Evolutionary conservation across 2,113 vertebrate genomes (phyloP).

Genomic region (Oophaga pumilio): DNA sequence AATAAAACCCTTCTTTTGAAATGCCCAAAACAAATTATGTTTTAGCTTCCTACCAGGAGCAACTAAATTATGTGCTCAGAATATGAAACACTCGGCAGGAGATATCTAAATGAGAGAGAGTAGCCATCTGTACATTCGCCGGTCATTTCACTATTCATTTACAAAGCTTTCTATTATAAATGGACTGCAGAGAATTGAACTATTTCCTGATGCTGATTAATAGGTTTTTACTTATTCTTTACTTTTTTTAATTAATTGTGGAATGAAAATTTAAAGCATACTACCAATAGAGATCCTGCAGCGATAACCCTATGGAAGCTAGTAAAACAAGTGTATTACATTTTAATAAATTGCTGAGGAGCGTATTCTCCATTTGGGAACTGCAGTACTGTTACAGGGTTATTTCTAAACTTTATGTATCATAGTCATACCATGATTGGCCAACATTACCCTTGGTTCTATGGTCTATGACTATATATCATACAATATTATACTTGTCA

Average conservation of each 20-base stretch:
- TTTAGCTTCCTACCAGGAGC: constrained; percentile 41
- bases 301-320: neutral
- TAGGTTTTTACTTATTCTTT: constrained; percentile 32
- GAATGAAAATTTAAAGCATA: neutral
- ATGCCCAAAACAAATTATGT: constrained; percentile 36
- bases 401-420: neutral
- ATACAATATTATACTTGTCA: neutral
- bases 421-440: neutral
- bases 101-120: constrained; percentile 9
- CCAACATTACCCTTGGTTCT: neutral
- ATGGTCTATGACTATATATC: neutral
- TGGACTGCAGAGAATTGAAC: neutral
- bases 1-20: neutral
- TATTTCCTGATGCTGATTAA: neutral
- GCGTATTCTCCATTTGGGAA: neutral
- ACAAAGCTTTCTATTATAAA: constrained; percentile 4
- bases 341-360: neutral
- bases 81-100: constrained; percentile 39
- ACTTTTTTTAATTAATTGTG: constrained; percentile 27
- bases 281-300: neutral
- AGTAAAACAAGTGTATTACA: neutral
- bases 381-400: neutral
- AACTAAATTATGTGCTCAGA: constrained; percentile 12
- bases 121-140: constrained; percentile 38
- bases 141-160: constrained; percentile 10